Percentiles rank a stretch among this genome's conserved stretches.
Evolutionary conservation across 2,797 vertebrate genomes (phyloP).

Genomic region (Coregonus sp.): DNA sequence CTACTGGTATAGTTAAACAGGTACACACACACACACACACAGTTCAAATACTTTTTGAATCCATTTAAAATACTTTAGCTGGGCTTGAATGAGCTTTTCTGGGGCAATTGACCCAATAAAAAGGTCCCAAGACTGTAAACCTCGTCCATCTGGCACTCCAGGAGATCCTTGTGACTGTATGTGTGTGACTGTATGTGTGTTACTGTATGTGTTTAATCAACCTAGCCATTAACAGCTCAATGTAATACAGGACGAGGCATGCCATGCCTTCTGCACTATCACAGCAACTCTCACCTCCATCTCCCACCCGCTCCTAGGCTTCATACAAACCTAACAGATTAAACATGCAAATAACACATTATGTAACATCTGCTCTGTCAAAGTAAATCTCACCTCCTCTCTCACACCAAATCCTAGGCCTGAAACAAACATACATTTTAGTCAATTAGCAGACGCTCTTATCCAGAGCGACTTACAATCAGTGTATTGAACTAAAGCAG

Average conservation of each 20-base stretch:
- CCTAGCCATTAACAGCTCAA: background rate
- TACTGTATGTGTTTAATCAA: conserved; percentile 4
- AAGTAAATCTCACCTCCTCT: background rate
- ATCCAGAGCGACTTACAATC: background rate
- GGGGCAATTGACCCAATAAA: no score
- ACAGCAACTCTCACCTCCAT: background rate
- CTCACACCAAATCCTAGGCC: background rate
- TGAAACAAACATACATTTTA: background rate
- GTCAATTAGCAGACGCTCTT: background rate
- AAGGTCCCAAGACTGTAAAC: no score
- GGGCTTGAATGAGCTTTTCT: no score
- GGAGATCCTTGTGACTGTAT: conserved; percentile 13
- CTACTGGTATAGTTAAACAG: background rate
- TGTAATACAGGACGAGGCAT: conserved; percentile 4
- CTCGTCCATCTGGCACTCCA: background rate
- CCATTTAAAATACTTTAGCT: no score
- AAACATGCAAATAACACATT: no score
- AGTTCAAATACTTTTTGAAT: background rate
- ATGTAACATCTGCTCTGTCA: background rate
- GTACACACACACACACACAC: background rate
- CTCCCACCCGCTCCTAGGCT: background rate
- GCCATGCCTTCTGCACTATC: background rate
- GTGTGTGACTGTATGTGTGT: background rate
- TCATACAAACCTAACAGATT: background rate
- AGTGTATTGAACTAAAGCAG: background rate